phyloP scores from a whole-genome alignment of 1,140 invertebrate genomes.

The Brachionus manjavacas region DNA sequence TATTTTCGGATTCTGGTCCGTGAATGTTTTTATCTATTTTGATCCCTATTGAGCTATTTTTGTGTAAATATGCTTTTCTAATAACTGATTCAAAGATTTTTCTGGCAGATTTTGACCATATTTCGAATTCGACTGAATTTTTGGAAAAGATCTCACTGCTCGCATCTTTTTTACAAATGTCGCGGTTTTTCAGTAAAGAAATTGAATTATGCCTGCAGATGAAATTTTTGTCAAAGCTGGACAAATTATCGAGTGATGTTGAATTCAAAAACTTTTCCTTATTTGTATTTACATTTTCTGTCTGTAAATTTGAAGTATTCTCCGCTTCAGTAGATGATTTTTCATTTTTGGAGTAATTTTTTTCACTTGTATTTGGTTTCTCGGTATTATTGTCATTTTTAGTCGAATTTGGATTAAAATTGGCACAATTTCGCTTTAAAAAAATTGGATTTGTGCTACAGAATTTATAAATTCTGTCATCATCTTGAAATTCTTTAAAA shows the following conservation, averaged over 20 bases:
- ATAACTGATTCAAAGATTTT: constrained; percentile 13
- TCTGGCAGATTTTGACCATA: neutral
- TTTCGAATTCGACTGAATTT: neutral
- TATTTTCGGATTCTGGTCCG: neutral
- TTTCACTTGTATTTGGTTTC: neutral
- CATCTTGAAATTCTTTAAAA: constrained; percentile 35
- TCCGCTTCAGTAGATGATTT: neutral
- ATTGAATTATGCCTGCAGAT: neutral
- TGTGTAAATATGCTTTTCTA: neutral
- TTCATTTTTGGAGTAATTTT: neutral
- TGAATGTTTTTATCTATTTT: neutral
- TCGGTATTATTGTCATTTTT: neutral
- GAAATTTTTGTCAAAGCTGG: neutral
- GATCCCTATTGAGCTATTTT: neutral
- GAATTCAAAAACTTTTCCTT: neutral
- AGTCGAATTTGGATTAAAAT: neutral
- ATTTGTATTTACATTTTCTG: neutral
- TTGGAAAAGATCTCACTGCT: neutral
- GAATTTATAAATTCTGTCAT: constrained; percentile 28
- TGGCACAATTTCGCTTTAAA: neutral
- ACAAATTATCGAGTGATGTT: neutral
- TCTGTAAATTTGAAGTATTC: neutral
- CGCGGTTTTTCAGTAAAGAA: neutral
- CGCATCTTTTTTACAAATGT: neutral
- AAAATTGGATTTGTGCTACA: neutral